Conservation (phyloP, 2,797 vertebrate genomes). For the Etheostoma nigrum region DNA sequence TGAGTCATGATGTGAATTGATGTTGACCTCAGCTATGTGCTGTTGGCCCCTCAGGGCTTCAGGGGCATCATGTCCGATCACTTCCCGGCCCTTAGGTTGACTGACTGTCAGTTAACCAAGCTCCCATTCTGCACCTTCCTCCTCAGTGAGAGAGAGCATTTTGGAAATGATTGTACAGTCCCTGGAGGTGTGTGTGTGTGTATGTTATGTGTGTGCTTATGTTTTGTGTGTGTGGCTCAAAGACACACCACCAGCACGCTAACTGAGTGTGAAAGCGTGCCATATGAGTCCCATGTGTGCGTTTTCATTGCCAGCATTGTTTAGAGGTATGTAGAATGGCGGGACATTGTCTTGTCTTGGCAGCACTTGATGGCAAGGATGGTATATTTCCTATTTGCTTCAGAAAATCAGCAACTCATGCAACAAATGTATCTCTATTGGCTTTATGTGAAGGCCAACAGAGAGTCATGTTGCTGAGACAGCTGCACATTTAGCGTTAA, state of each 20-base stretch:
- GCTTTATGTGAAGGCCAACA: slow-evolving; percentile 27
- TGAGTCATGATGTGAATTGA: neutral
- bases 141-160: slow-evolving; percentile 11
- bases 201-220: neutral
- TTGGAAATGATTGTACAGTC: slow-evolving; percentile 11
- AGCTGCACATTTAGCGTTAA: slow-evolving; percentile 43
- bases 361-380: slow-evolving; percentile 8
- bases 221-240: slow-evolving; percentile 2
- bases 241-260: neutral
- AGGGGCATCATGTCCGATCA: slow-evolving; percentile 21
- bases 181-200: slow-evolving; percentile 13
- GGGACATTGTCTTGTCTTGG: slow-evolving; percentile 14
- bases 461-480: slow-evolving; percentile 36
- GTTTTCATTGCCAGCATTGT: slow-evolving; percentile 37
- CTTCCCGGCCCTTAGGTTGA: slow-evolving; percentile 6
- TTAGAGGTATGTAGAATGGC: slow-evolving; percentile 21
- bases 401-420: slow-evolving; percentile 34
- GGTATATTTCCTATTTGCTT: slow-evolving; percentile 28
- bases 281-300: neutral
- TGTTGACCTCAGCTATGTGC: slow-evolving; percentile 14
- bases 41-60: slow-evolving; percentile 4
- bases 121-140: slow-evolving; percentile 21
- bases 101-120: slow-evolving; percentile 46
- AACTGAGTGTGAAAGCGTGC: slow-evolving; percentile 16
- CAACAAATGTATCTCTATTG: slow-evolving; percentile 41